These are phyloP conservation scores for Falco cherrug DNA, from an alignment of 2,797 vertebrate genomes.

Conservation along the genomic window DNA sequence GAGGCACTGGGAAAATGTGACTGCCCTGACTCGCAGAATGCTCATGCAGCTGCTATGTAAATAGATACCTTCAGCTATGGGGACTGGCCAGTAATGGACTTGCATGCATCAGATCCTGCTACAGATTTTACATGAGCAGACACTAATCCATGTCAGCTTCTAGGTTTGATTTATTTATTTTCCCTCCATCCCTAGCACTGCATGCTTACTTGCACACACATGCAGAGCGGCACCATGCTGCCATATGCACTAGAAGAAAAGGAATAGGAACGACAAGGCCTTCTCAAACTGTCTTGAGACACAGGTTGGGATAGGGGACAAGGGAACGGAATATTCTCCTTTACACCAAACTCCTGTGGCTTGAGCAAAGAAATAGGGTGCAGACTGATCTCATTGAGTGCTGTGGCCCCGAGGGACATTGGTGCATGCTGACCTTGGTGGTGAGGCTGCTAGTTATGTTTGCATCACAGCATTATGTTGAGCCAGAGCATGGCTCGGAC, in stretches of 20 bases:
- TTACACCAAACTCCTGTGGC: not conserved
- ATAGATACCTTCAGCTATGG: fast-evolving
- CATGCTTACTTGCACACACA: not conserved
- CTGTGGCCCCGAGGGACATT: not conserved
- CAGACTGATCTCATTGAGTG: not conserved
- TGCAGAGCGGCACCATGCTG: fast-evolving
- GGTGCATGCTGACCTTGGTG: too few relatives aligned
- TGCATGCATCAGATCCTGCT: not conserved
- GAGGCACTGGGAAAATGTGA: not conserved
- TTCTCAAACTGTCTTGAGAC: not conserved
- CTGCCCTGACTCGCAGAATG: not conserved
- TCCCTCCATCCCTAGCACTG: too few relatives aligned
- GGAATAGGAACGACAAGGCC: not conserved
- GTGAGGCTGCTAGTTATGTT: fast-evolving
- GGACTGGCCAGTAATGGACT: not conserved
- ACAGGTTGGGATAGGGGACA: not conserved
- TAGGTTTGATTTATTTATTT: not conserved
- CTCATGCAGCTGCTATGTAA: not conserved
- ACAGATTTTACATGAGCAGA: not conserved
- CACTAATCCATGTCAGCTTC: not conserved
- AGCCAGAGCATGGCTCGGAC: not conserved
- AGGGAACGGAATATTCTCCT: not conserved
- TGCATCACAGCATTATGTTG: not conserved
- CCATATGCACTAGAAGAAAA: not conserved
- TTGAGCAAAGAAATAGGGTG: not conserved